Evolutionary conservation across 2,113 vertebrate species (phyloP).

Genomic region (Gila orcuttii): DNA sequence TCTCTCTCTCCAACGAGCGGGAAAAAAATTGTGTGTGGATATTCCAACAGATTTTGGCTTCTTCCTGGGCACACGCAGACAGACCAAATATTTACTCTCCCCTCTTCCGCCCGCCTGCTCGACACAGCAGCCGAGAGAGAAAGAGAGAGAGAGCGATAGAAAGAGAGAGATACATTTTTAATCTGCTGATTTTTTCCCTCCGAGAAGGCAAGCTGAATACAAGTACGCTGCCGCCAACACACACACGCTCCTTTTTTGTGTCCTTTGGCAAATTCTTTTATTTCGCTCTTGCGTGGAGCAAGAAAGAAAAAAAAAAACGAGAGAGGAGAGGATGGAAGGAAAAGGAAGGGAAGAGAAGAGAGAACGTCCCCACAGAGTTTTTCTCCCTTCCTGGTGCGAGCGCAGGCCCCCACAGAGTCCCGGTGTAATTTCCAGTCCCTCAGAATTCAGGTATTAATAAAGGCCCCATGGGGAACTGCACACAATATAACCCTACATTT

Average conservation of each 20-base stretch:
- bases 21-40: slow-evolving; percentile 50
- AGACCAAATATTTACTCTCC: slow-evolving; percentile 74
- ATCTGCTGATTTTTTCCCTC: slow-evolving; percentile 87
- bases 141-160: slow-evolving; percentile 44
- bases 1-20: slow-evolving; percentile 23
- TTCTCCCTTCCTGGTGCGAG: slow-evolving; percentile 99
- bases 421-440: slow-evolving; percentile 99
- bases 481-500: slow-evolving; percentile 99
- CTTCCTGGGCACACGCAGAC: slow-evolving; percentile 60
- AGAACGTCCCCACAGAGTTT: slow-evolving; percentile 98
- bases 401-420: slow-evolving; percentile 93
- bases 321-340: slow-evolving; percentile 55
- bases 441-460: slow-evolving; percentile 99
- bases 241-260: slow-evolving; percentile 82
- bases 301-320: slow-evolving; percentile 20
- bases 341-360: slow-evolving; percentile 62
- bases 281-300: slow-evolving; percentile 98
- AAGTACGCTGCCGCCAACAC: slow-evolving; percentile 91
- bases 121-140: slow-evolving; percentile 66
- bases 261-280: slow-evolving; percentile 99
- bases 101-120: slow-evolving; percentile 63
- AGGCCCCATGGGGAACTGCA: slow-evolving; percentile 99
- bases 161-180: slow-evolving; percentile 81
- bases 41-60: slow-evolving; percentile 58
- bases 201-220: slow-evolving; percentile 93